Conservation (phyloP, 2,113 vertebrate genomes). For the Panthera uncia region DNA sequence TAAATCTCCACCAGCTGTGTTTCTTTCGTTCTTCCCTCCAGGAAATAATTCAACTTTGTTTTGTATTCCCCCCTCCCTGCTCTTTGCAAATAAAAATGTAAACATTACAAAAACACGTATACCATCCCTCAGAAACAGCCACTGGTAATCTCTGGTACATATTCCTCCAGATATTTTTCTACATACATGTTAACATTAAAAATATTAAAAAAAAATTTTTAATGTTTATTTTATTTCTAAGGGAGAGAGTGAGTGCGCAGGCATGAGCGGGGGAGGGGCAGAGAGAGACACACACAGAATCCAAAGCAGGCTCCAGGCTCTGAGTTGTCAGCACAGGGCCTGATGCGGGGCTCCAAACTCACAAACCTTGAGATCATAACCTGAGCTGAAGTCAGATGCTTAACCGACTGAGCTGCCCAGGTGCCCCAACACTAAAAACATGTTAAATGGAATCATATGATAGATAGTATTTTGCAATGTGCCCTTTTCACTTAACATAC, state of each 20-base stretch:
- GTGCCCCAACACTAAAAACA: background rate
- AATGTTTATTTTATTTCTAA: no score
- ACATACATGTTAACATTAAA: constrained; percentile 23
- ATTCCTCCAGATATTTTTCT: constrained; percentile 12
- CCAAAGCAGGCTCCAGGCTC: no score
- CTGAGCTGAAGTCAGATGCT: no score
- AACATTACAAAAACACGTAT: background rate
- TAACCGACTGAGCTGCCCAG: no score
- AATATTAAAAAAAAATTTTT: background rate
- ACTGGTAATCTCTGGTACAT: background rate
- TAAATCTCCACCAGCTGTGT: background rate
- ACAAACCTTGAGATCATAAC: no score
- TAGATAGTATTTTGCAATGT: background rate
- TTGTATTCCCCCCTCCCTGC: background rate
- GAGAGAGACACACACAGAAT: no score
- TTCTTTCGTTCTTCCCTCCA: background rate
- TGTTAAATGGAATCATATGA: background rate
- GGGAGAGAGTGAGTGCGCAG: no score
- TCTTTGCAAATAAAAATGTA: constrained; percentile 35
- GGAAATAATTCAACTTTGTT: background rate
- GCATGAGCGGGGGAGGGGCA: no score
- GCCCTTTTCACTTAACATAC: constrained; percentile 79
- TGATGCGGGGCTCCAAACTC: no score
- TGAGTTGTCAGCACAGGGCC: no score
- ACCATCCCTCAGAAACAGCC: background rate